A percentile compares a stretch with the other conserved stretches of the same genome.
Evolutionary conservation across 1,140 invertebrate genomes (phyloP).

Genomic region (Galleria mellonella): DNA sequence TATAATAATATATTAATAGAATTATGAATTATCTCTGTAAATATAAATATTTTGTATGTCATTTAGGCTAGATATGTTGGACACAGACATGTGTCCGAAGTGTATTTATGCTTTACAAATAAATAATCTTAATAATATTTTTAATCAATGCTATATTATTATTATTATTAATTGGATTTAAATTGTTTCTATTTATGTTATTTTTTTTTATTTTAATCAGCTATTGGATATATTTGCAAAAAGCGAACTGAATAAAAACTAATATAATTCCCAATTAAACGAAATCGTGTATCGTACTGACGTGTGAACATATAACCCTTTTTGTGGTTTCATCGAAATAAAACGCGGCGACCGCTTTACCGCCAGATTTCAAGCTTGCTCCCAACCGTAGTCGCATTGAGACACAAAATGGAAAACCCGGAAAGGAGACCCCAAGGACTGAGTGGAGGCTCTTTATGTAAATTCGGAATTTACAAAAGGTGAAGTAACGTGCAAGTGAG

Average conservation of each 20-base stretch:
- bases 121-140: no score
- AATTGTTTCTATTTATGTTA: no score
- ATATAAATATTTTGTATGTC: no score
- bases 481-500: conserved; percentile 50
- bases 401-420: conserved; percentile 54
- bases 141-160: no score
- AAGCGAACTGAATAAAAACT: background rate
- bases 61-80: no score
- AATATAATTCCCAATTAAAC: conserved; percentile 22
- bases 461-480: conserved; percentile 53
- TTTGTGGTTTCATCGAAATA: conserved; percentile 35
- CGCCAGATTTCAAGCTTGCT: conserved; percentile 36
- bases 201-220: no score
- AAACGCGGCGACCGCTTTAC: conserved; percentile 30
- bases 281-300: conserved; percentile 17
- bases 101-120: no score
- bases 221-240: no score
- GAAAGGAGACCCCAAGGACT: conserved; percentile 54
- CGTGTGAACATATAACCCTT: conserved; percentile 24
- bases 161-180: no score
- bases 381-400: conserved; percentile 31
- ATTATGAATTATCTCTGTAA: no score
- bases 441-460: conserved; percentile 49
- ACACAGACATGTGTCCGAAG: no score
- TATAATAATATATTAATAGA: no score